Evolutionary conservation across 2,797 vertebrate genomes (phyloP).

Genomic region (Coccyzus lansbergi): DNA sequence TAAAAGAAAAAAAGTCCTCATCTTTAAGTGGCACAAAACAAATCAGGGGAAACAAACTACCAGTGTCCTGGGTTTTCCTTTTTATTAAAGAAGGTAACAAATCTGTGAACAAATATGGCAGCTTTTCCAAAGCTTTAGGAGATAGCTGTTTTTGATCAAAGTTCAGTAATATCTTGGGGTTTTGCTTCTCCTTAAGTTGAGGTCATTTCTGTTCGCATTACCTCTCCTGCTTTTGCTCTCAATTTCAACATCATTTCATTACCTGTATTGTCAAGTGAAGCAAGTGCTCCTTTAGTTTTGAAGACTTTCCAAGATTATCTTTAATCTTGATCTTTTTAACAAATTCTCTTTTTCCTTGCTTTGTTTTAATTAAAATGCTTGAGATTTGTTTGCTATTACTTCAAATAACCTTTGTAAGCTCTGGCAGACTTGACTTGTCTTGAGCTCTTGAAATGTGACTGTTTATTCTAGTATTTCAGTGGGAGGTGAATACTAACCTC

Average conservation of each 20-base stretch:
- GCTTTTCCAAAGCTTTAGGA: not conserved
- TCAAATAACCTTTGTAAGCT: conserved; percentile 37
- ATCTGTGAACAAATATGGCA: not conserved
- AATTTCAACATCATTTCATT: not conserved
- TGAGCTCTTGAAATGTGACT: conserved; percentile 9
- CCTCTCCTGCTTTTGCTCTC: not conserved
- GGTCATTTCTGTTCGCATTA: not conserved
- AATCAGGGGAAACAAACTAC: not conserved
- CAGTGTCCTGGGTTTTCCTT: not conserved
- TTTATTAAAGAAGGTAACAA: not conserved
- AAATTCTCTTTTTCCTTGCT: not conserved
- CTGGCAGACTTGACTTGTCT: conserved; percentile 18
- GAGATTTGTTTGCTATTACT: conserved; percentile 9
- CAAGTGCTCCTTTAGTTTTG: conserved; percentile 26
- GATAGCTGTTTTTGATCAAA: not conserved
- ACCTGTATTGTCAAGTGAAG: not conserved
- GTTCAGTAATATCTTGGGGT: not conserved
- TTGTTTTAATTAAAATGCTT: conserved; percentile 32
- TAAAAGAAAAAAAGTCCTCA: not conserved
- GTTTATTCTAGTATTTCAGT: conserved; percentile 29
- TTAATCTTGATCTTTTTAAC: conserved; percentile 15
- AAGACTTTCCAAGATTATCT: not conserved
- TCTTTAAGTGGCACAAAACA: not conserved
- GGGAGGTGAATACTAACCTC: not conserved
- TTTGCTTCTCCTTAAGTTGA: not conserved